Percentiles rank a stretch among this genome's conserved stretches.
phyloP scores from a whole-genome alignment of 2,888 invertebrate species.

The Napeogenes sylphis region DNA sequence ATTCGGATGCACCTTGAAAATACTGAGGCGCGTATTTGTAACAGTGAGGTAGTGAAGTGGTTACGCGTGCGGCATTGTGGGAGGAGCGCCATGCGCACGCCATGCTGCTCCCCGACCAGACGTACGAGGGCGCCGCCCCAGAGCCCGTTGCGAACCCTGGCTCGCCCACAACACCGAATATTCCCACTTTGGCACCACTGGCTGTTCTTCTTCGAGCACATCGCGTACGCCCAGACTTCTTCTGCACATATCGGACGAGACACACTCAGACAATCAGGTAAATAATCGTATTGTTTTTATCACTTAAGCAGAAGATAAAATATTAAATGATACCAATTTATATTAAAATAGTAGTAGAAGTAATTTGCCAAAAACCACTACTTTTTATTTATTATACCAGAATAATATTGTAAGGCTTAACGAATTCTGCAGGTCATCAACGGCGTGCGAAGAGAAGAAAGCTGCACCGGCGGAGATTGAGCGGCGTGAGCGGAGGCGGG shows the following conservation, averaged over 20 bases:
- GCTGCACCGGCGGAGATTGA: constrained; percentile 14
- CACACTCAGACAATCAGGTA: constrained; percentile 13
- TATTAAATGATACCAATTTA: no score
- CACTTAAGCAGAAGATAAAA: neutral
- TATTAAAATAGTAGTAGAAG: no score
- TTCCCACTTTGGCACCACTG: constrained; percentile 56
- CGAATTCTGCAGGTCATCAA: constrained; percentile 6
- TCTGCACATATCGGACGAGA: constrained; percentile 80
- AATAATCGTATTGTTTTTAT: neutral
- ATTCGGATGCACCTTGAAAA: neutral
- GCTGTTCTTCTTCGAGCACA: constrained; percentile 62
- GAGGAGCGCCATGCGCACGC: constrained; percentile 39
- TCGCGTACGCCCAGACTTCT: constrained; percentile 86
- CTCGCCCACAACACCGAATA: constrained; percentile 60
- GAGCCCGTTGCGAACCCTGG: constrained; percentile 69
- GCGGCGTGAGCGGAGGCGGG: constrained; percentile 9
- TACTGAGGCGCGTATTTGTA: neutral
- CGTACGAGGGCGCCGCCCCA: constrained; percentile 81
- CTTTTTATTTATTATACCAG: no score
- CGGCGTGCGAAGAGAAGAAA: constrained; percentile 13
- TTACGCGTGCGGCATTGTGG: constrained; percentile 20
- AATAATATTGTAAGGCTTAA: neutral
- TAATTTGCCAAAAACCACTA: no score
- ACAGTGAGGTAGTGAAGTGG: constrained; percentile 16
- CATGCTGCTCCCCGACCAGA: constrained; percentile 91